phyloP scores from a whole-genome alignment of 2,888 invertebrate species.

The Parapristionchus giblindavisi region DNA sequence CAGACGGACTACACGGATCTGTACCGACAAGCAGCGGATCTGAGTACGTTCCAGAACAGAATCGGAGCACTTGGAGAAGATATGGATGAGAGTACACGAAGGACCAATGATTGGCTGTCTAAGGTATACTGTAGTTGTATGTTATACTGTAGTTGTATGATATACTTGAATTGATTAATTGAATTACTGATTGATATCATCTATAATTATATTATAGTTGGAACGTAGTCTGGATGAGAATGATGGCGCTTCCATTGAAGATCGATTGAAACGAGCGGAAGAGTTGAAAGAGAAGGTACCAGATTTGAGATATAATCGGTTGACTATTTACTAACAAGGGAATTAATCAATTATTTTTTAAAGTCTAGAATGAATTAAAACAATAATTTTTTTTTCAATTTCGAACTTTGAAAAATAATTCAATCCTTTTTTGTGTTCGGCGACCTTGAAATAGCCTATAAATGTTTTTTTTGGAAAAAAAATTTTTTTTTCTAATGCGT shows the following conservation, averaged over 20 bases:
- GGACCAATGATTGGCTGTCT: slow-evolving; percentile 29
- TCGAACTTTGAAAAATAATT: too few species aligned
- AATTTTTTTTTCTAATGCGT: not conserved
- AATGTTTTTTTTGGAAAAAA: not conserved
- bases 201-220: slow-evolving; percentile 30
- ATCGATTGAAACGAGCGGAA: slow-evolving; percentile 43
- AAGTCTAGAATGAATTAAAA: too few species aligned
- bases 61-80: slow-evolving; percentile 50
- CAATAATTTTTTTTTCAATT: too few species aligned
- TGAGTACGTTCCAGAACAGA: slow-evolving; percentile 53
- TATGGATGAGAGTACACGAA: slow-evolving; percentile 40
- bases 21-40: slow-evolving; percentile 52
- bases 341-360: too few species aligned
- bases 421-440: too few species aligned
- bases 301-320: not conserved
- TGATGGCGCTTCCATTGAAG: slow-evolving; percentile 41
- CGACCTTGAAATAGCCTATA: too few species aligned
- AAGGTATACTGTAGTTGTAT: too few species aligned
- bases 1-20: slow-evolving; percentile 51
- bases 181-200: too few species aligned
- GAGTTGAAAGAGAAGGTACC: slow-evolving; percentile 43
- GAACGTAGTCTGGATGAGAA: slow-evolving; percentile 41
- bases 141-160: too few species aligned
- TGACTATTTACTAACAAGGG: too few species aligned
- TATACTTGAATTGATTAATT: too few species aligned